These are phyloP conservation scores for Drosophila demipolita DNA, from an alignment of 2,888 invertebrate genomes.

Conservation along the genomic window DNA sequence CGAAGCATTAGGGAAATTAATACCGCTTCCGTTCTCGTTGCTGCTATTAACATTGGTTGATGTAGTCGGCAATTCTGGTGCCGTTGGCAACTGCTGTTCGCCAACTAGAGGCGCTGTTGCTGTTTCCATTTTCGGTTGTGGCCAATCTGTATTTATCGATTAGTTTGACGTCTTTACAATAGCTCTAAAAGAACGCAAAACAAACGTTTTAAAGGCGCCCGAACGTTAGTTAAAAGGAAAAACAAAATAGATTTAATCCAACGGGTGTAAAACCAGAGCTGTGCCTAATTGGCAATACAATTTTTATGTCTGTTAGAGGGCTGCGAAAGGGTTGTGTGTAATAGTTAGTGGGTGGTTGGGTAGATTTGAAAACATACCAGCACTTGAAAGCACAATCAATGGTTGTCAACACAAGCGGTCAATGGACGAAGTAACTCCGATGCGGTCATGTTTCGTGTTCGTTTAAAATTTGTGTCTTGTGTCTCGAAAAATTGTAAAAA, in stretches of 20 bases:
- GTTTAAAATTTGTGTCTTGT: background rate
- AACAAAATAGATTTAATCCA: slow-evolving; percentile 6
- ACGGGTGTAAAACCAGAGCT: slow-evolving; percentile 26
- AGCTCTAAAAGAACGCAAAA: slow-evolving; percentile 6
- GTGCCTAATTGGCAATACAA: slow-evolving; percentile 28
- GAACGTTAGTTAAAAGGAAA: background rate
- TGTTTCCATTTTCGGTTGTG: slow-evolving; percentile 55
- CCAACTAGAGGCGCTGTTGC: slow-evolving; percentile 46
- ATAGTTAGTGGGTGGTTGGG: background rate
- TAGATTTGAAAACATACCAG: slow-evolving; percentile 42
- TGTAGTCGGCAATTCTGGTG: slow-evolving; percentile 56
- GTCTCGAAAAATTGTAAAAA: background rate
- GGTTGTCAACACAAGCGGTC: slow-evolving; percentile 11
- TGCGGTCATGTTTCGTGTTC: slow-evolving; percentile 9
- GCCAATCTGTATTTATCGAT: background rate
- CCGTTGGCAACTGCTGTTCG: slow-evolving; percentile 46
- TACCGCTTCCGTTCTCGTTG: background rate
- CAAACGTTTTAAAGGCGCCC: background rate
- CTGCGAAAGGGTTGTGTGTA: background rate
- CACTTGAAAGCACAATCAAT: slow-evolving; percentile 44
- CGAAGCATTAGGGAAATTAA: background rate
- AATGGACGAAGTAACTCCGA: slow-evolving; percentile 5
- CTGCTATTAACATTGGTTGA: slow-evolving; percentile 26
- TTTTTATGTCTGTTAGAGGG: background rate
- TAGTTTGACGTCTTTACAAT: slow-evolving; percentile 4